Conservation (phyloP, 2,888 invertebrate genomes). For the Enchytraeus crypticus region DNA sequence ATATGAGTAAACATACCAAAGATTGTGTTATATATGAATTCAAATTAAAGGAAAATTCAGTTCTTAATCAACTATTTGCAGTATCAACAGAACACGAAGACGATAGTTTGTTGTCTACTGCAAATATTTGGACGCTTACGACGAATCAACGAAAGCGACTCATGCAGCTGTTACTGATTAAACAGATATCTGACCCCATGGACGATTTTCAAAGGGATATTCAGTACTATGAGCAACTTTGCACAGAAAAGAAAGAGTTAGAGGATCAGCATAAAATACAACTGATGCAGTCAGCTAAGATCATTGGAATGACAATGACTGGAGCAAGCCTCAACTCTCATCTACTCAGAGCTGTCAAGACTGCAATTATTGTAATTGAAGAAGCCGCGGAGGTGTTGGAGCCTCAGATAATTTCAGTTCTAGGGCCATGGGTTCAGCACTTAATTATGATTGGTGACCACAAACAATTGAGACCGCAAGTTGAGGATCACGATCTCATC, state of each 20-base stretch:
- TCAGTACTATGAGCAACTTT: neutral
- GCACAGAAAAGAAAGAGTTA: constrained; percentile 4
- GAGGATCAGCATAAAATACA: constrained; percentile 7
- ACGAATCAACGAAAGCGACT: constrained; percentile 4
- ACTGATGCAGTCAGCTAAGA: no score
- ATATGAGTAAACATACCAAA: no score
- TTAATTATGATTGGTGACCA: constrained; percentile 23
- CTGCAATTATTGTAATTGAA: constrained; percentile 19
- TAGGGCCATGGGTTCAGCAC: constrained; percentile 15
- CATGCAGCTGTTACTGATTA: constrained; percentile 8
- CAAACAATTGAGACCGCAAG: constrained; percentile 20
- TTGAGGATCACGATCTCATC: constrained; percentile 13
- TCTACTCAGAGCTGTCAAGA: constrained; percentile 6
- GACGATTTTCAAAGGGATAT: constrained; percentile 2
- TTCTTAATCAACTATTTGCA: no score
- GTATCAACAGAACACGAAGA: no score
- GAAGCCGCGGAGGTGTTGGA: constrained; percentile 23
- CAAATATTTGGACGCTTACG: constrained; percentile 13
- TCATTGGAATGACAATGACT: no score
- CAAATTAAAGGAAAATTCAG: no score
- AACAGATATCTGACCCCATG: neutral
- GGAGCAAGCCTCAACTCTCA: neutral
- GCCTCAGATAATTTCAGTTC: constrained; percentile 15
- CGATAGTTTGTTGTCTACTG: no score
- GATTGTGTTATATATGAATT: no score